Base-by-base conservation (phyloP, 2,113 vertebrate species). In the Gallinago undulata region DNA sequence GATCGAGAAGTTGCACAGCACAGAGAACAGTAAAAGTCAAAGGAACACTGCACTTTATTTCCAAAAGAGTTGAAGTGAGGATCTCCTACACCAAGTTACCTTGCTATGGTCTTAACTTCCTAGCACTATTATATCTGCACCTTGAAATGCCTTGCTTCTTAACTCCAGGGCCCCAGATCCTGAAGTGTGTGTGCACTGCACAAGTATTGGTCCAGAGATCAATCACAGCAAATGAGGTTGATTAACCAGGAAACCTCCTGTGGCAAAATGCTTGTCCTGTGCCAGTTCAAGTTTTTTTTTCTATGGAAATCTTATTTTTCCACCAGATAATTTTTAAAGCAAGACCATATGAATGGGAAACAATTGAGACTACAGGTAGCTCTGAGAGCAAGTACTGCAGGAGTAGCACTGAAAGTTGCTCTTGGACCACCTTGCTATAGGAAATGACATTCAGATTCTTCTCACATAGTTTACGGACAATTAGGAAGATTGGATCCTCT, bases 161-260 rank as follows among this genome's bases (percentile, higher is more conserved):
- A n/a, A 35, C 5, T 50, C 7, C 41, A 53, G 45, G n/a, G 15
- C 27, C 18, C 15, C 6, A 4, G 39, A 69, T 37, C 28, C 30
- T 57, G 41, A 77, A 69, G 39, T 22, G 21, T 84, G 50, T 3
- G 1, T 0, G 3, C 30, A 51, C 5, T 37, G 45, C 7, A 1
- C 19, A 77, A 21, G 11, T 28, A n/a, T 45, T 50, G 22, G 18
- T 37, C 37, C 53, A 68, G 21, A 21, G 12, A 45, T 35, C 37
- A 57, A 35, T 23, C 23, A 79, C 37, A 35, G 51, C 27, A 86
- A 25, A 27, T 19, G 30, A 90, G 18, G 9, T 7, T 59, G 28
- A 59, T n/a, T 33, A 90, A 39, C 4, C 28, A 73, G 39, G 31
- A 73, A 30, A 67, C 24, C 10, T 27, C 5, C 10, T 1, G 2